Evolutionary conservation across 1,140 invertebrate species (phyloP).

Genomic region (Drosophila repletoides): DNA sequence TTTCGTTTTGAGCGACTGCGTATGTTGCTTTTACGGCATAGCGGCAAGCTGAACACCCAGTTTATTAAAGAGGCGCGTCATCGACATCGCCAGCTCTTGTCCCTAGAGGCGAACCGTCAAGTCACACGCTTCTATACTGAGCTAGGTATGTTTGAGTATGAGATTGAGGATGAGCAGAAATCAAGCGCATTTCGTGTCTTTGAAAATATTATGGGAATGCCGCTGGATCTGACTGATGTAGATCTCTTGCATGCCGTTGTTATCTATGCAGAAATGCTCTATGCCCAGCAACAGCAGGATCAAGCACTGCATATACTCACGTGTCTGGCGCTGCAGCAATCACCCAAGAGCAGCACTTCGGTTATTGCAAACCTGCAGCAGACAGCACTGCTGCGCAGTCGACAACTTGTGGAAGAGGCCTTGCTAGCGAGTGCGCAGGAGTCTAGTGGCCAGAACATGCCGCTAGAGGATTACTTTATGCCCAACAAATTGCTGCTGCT

Average conservation of each 20-base stretch:
- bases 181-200: slow-evolving; percentile 81
- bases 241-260: slow-evolving; percentile 52
- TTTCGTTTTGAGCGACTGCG: slow-evolving; percentile 85
- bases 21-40: slow-evolving; percentile 83
- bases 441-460: slow-evolving; percentile 1
- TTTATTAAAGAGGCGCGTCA: slow-evolving; percentile 83
- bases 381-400: neutral
- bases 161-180: slow-evolving; percentile 82
- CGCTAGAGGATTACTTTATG: slow-evolving; percentile 48
- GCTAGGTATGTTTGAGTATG: slow-evolving; percentile 85
- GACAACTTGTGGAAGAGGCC: neutral
- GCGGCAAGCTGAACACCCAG: slow-evolving; percentile 77
- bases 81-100: slow-evolving; percentile 84
- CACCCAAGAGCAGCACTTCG: neutral
- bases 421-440: neutral
- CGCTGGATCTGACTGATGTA: neutral
- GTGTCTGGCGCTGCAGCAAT: slow-evolving; percentile 1
- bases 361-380: neutral
- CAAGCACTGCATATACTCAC: slow-evolving; percentile 36
- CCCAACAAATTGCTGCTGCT: slow-evolving; percentile 27
- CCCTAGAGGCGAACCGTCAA: slow-evolving; percentile 82
- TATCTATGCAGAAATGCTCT: slow-evolving; percentile 59
- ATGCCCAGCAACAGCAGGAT: neutral
- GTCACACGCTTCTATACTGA: slow-evolving; percentile 84
- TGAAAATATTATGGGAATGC: slow-evolving; percentile 66